Base-by-base conservation (phyloP, 2,888 invertebrate genomes). In the Deilephila elpenor region DNA sequence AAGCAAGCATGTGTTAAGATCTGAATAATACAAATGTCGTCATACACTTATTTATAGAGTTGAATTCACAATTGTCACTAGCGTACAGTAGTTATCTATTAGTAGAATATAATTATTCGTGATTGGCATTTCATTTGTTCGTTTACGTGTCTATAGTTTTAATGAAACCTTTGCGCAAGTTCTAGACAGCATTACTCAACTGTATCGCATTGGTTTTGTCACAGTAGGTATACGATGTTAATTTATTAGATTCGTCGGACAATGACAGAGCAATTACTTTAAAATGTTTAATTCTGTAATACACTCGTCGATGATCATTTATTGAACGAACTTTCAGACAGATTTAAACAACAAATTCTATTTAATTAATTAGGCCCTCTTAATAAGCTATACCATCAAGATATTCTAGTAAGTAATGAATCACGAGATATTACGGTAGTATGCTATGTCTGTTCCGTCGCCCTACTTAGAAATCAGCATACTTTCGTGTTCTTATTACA, bases 41-140 rank as follows among this genome's bases (percentile, higher is more conserved):
- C 86, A 86, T 79, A 71, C 76, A 80, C 79, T 81, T 93, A 93
- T 93, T 91, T 88, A 89, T 93, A 93, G 89, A 80, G 80, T 84
- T 93, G 90, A 90, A 91, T 90, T 93, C 92, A 93, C 85, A 86
- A 84, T 85, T 85, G 84, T 81, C 83, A 82, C 79, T 81, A 75
- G 77, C 76, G 75, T 81, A 76, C 71, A 72, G 71, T 74, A 75
- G 70, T 74, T 75, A 78, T 75, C 76, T 60, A 32, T 67, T 79
- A 75, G 76, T 71, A 51, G 71, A 71, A 79, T 84, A 82, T 79
- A 79, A 81, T 79, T 77, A 77, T 81, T 77, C 78, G 82, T 82
- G 82, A 82, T 85, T 82, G 82, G 78, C 79, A 81, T 79, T 75
- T 74, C 76, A 79, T 82, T 81, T 71, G 37, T 64, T 59, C 67